Percentiles rank a stretch among this genome's conserved stretches.
Evolutionary conservation across 2,888 invertebrate genomes (phyloP).

Genomic region (Ichneumon xanthorius): DNA sequence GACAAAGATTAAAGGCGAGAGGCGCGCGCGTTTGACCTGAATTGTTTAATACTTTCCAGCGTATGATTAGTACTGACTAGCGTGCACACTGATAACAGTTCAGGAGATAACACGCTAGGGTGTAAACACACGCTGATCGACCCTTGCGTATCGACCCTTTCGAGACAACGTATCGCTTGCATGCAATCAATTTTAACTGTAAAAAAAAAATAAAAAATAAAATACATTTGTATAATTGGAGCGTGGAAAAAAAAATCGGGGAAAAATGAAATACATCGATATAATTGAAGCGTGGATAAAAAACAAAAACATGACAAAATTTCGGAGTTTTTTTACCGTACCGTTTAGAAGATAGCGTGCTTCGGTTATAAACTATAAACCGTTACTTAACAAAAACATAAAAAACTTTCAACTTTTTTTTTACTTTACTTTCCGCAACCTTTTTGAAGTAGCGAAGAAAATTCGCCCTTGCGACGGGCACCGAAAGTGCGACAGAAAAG

Average conservation of each 20-base stretch:
- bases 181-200: not conserved
- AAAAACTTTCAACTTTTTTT: too few species aligned
- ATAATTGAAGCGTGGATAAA: too few species aligned
- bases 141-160: not conserved
- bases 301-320: not conserved
- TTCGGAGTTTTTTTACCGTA: not conserved
- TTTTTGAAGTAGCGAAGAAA: too few species aligned
- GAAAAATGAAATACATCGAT: too few species aligned
- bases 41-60: not conserved
- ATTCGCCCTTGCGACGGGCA: too few species aligned
- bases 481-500: too few species aligned
- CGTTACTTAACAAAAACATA: too few species aligned
- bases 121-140: not conserved
- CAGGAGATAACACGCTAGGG: not conserved
- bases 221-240: too few species aligned
- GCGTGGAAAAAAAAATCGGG: too few species aligned
- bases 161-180: not conserved
- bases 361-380: too few species aligned
- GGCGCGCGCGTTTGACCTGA: not conserved
- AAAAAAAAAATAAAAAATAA: not conserved
- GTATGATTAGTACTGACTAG: not conserved
- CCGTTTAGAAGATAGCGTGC: too few species aligned
- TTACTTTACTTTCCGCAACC: too few species aligned
- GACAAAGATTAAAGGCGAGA: not conserved
- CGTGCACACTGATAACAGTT: conserved; percentile 1